Base-by-base conservation (phyloP, 2,113 vertebrate genomes). In the Oceanodroma tethys region DNA sequence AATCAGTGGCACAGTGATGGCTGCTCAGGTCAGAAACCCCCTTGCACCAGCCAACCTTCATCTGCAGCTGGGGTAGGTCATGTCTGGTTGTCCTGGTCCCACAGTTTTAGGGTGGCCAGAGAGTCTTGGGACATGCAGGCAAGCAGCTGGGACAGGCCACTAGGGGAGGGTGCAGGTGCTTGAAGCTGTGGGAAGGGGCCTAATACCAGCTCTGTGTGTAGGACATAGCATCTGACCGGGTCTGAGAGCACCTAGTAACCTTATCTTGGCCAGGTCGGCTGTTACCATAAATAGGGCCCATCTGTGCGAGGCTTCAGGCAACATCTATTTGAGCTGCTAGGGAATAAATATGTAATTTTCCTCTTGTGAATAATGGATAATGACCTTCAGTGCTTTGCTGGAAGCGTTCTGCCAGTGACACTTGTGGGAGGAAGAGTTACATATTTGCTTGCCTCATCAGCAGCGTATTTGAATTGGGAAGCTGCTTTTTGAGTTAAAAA, bases 301-400 rank as follows among this genome's bases (percentile, higher is more conserved):
- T 59, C 80, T 91, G 86, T 40, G 16, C 72, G 68, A 88, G 56
- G 70, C 82, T 94, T 90, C 83, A 67, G 79, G 76, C 66, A 83
- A 89, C 43, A 52, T 62, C 90, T 73, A 85, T 56, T 36, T 62
- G 42, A 96, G 80, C 52, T 76, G 43, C 65, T 80, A 88, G 52
- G 43, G 58, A 89, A 93, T 86, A 93, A 82, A 71, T 53, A 91
- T 8, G 22, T 82, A 71, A 88, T 95, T 95, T 95, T 83, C 81
- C 66, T 91, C 90, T 87, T 71, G 66, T 82, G 81, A 97, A 93
- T 95, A 95, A 93, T 74, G 38, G 75, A 80, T 89, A 95, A 80
- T 60, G 85, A 86, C 74, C 72, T 94, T 94, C 79, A 84, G 32
- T 50, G n/a, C 36, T 59, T 71, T 1, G 22, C 12, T 89, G 63